A percentile compares a stretch with the other conserved stretches of the same genome.
phyloP scores from a whole-genome alignment of 2,113 vertebrate species.

The Poeciliopsis occidentalis region DNA sequence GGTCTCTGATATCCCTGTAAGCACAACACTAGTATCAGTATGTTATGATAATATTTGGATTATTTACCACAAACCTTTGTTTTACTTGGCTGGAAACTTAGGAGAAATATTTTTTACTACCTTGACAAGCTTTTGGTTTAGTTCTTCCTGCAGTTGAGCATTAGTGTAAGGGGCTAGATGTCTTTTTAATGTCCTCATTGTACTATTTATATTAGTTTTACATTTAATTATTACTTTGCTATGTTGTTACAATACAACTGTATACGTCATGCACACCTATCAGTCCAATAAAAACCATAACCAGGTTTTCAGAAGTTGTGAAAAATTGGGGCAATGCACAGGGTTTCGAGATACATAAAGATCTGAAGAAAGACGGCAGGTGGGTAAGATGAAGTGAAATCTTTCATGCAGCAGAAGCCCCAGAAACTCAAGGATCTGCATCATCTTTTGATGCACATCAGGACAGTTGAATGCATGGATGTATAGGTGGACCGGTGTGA shows the following conservation, averaged over 20 bases:
- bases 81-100: neutral
- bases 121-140: neutral
- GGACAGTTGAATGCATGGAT: slow-evolving; percentile 3
- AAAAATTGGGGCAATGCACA: neutral
- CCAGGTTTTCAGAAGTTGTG: neutral
- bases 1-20: slow-evolving; percentile 98
- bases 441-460: slow-evolving; percentile 19
- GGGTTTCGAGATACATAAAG: slow-evolving; percentile 23
- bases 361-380: slow-evolving; percentile 21
- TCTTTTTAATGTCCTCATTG: slow-evolving; percentile 1
- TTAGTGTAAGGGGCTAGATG: neutral
- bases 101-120: neutral
- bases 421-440: slow-evolving; percentile 42
- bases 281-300: slow-evolving; percentile 2
- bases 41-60: neutral
- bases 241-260: neutral
- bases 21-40: slow-evolving; percentile 31
- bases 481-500: slow-evolving; percentile 63
- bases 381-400: slow-evolving; percentile 30
- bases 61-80: neutral
- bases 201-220: neutral
- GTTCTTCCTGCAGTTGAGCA: neutral
- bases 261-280: neutral
- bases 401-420: slow-evolving; percentile 51
- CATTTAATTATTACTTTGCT: neutral